Evolutionary conservation across 2,797 vertebrate species (phyloP), one percentile per base, ranked within the genome.

Genomic region (Lutjanus campechanus): DNA sequence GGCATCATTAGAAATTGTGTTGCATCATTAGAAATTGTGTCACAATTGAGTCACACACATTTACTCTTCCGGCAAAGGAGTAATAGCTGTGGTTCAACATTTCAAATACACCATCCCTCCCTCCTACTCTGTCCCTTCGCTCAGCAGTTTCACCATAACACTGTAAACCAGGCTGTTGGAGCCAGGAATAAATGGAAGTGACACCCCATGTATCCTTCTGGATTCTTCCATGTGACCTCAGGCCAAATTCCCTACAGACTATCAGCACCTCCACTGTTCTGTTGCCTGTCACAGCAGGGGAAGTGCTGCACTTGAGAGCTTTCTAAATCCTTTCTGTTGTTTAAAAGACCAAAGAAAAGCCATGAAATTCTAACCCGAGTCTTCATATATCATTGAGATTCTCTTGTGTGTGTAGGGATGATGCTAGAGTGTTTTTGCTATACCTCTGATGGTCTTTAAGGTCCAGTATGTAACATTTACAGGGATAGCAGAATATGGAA

Each of bases 151-250:
- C 71, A 79, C 76, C 55, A 46, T 65, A 83, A 74, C 70, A 55
- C 75, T 54, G 70, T 74, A 65, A 83, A 88, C 53, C 58, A 64
- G 56, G 56, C 78, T 66, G 76, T 76, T 55, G 64, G 69, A 85
- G 77, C 60, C 60, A 17, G 72, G 71, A 69, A 66, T 88, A 73
- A 88, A 89, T 83, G 78, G 75, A 88, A 89, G 53, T 83, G 73
- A 90, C 86, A 83, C 76, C 76, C 62, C 59, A 40, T 76, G 81
- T 65, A 72, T 70, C 69, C 73, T 77, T 69, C 72, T 81, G 76
- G 76, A 84, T 86, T 76, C 61, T 70, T 82, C 80, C 69, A 75
- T 70, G 73, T 74, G 73, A 89, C 87, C 85, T 85, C 69, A 65
- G 86, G 83, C 84, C 65, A 83, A 76, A 81, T 60, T 76, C 64